A percentile compares a stretch with the other conserved stretches of the same genome.
phyloP scores from a whole-genome alignment of 2,888 invertebrate genomes.

The Creontiades dilutus region DNA sequence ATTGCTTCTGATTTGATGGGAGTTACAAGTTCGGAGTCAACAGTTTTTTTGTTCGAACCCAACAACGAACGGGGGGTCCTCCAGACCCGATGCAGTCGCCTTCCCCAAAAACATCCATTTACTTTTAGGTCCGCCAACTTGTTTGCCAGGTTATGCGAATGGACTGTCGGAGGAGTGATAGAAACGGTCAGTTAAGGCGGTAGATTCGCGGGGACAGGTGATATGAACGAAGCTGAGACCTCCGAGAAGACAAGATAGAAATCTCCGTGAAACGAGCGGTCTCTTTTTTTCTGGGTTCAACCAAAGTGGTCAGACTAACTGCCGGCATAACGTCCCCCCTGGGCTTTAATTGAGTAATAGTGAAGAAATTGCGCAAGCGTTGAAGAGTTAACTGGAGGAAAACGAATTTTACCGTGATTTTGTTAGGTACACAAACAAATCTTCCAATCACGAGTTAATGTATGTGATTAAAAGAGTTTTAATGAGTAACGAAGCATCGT shows the following conservation, averaged over 20 bases:
- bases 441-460: too few species aligned
- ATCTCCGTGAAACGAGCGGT: conserved; percentile 30
- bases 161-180: background rate
- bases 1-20: too few species aligned
- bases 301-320: conserved; percentile 1
- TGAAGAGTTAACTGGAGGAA: background rate
- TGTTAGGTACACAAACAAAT: background rate
- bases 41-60: too few species aligned
- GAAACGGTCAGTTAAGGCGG: background rate
- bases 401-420: background rate
- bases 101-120: background rate
- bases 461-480: too few species aligned
- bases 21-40: too few species aligned
- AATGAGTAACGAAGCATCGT: too few species aligned
- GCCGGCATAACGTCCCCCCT: conserved; percentile 19
- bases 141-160: background rate
- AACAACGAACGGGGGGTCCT: too few species aligned
- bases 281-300: background rate
- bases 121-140: background rate
- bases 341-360: background rate
- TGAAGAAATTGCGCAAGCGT: conserved; percentile 9
- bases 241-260: background rate
- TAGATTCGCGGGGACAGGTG: background rate
- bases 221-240: background rate
- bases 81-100: too few species aligned